Evolutionary conservation across 2,888 invertebrate genomes (phyloP).

Genomic region (Apodemia hepburni): DNA sequence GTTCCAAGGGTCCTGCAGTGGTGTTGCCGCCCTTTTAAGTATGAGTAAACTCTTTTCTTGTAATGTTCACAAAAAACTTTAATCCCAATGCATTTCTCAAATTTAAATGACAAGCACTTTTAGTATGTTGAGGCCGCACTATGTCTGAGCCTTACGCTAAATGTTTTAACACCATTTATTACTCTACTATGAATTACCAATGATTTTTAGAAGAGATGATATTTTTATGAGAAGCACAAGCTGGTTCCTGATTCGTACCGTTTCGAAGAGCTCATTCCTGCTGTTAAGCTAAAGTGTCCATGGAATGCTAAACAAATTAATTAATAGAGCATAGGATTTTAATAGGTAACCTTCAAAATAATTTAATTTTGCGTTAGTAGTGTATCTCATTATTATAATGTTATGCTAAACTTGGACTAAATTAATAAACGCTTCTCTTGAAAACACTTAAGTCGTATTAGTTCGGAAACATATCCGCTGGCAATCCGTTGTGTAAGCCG

Average conservation of each 20-base stretch:
- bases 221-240: conserved; percentile 26
- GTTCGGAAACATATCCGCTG: too few relatives aligned
- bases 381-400: too few relatives aligned
- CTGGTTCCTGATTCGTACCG: conserved; percentile 32
- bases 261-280: conserved; percentile 36
- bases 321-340: conserved; percentile 13
- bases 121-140: not conserved
- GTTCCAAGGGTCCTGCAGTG: too few relatives aligned
- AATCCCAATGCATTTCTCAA: not conserved
- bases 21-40: too few relatives aligned
- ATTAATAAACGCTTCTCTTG: too few relatives aligned
- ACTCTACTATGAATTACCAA: not conserved
- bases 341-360: too few relatives aligned
- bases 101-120: not conserved
- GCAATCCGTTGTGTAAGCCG: too few relatives aligned
- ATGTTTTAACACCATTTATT: not conserved
- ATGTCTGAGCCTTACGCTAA: not conserved
- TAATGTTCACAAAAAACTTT: too few relatives aligned
- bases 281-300: conserved; percentile 32
- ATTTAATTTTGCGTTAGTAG: not conserved
- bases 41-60: too few relatives aligned
- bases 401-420: too few relatives aligned
- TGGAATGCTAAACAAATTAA: conserved; percentile 36
- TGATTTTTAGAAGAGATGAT: not conserved
- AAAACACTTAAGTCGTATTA: too few relatives aligned